Base-by-base conservation (phyloP, 2,113 vertebrate species). In the Clarias macrocephalus region DNA sequence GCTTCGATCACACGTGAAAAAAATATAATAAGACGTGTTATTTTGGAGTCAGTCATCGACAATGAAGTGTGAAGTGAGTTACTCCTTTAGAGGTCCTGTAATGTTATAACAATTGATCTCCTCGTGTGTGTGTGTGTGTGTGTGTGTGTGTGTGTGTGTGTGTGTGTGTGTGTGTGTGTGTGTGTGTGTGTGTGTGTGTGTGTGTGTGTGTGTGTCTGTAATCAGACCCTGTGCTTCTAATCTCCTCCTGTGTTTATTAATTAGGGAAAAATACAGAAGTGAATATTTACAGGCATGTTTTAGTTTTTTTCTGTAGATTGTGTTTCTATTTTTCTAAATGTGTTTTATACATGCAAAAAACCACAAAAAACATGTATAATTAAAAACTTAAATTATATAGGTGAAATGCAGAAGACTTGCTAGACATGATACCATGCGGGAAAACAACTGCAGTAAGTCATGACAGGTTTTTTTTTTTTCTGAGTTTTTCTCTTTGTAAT, bases 91-190 rank as follows among this genome's bases (percentile, higher is more conserved):
- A 93, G 93, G 92, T 91, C 91, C 90, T 94, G 95, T 97, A 97
- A 97, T 97, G 95, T 95, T 95, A 95, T 97, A 98, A 97, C 96
- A 96, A 99, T 98, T 98, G 97, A 98, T 98, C 96, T 95, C 93
- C 56, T 82, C 79, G 25, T 7, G 9, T 0, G 0, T 65, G 37
- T 90, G 92, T 93, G 89, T 90, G 90, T 92, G 93, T 93, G 90
- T 91, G 72, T 73, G 33, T 73, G 70, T 42, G 33, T 70, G 66
- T 70, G 66, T 73, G 30, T 66, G 65, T 66, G 65, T 66, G 65
- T 66, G 65, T 63, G 60, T 63, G 60, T 66, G 65, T 66, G 65
- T 73, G 37, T 73, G 37, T 12, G 42, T 75, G 37, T 75, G 19
- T 52, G 37, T 37, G 37, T 89, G 92, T 93, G 90, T 91, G n/a